A percentile compares a stretch with the other conserved stretches of the same genome.
phyloP scores from a whole-genome alignment of 2,797 vertebrate genomes.

The Agapornis canus region DNA sequence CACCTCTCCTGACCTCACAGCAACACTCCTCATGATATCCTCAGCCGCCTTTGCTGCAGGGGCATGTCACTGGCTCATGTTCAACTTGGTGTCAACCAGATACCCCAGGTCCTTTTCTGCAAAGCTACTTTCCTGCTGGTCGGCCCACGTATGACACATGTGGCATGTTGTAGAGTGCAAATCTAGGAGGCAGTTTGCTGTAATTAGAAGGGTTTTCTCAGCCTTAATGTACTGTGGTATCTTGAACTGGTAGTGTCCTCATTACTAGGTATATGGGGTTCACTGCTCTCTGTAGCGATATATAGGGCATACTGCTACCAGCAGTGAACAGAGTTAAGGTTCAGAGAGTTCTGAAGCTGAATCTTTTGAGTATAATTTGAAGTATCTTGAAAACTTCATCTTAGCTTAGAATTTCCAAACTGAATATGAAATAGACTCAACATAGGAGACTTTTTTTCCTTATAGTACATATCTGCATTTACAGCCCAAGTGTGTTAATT shows the following conservation, averaged over 20 bases:
- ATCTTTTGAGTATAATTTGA: neutral
- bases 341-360: neutral
- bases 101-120: neutral
- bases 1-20: neutral
- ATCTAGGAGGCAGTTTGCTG: neutral
- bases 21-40: neutral
- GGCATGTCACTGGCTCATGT: neutral
- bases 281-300: neutral
- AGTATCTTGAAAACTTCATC: conserved; percentile 28
- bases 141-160: neutral
- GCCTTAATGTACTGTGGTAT: neutral
- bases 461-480: conserved; percentile 49
- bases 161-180: neutral
- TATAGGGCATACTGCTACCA: neutral
- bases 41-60: neutral
- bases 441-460: conserved; percentile 4
- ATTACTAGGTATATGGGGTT: neutral
- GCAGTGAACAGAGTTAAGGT: neutral
- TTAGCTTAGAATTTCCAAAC: conserved; percentile 45
- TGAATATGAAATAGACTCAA: conserved; percentile 48
- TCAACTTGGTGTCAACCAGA: neutral
- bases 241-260: neutral
- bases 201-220: neutral
- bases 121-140: neutral
- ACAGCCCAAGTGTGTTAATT: conserved; percentile 54